Base-by-base conservation (phyloP, 2,888 invertebrate species). In the Exephanes ischioxanthus region DNA sequence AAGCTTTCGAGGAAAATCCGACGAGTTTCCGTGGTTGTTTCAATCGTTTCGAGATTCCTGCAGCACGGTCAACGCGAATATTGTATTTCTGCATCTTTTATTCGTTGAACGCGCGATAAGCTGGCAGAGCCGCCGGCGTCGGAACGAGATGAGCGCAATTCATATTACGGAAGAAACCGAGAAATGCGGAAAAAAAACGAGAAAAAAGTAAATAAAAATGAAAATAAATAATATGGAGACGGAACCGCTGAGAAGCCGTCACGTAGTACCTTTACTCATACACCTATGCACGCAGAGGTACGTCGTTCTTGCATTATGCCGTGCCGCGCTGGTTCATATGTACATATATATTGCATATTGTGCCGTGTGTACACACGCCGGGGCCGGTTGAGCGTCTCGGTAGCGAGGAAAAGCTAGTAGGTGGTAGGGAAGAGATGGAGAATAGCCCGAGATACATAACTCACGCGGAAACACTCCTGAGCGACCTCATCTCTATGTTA, bases 401-500 rank as follows among this genome's bases (percentile, higher is more conserved):
- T 53, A 53, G 70, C 22, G 70, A 58, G 79, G 66, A 61, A 79
- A 70, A 61, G 70, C 70, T 55, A 45, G 58, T 72, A 61, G 55
- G 61, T 48, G 68, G 66, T 63, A 6, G 66, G 22, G 55, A 82
- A 76, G 66, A 79, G 67, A 85, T 76, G 85, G 71, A 80, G 76
- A 83, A 80, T 85, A 76, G 76, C 79, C 75, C 68, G 70, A 55
- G 75, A 87, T 88, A 87, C 88, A 89, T 90, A 88, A 91, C 88
- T 89, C 88, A 88, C 87, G 81, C 81, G 88, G 88, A 88, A 90
- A 89, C 88, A 87, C 87, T 87, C 83, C 58, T 76, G 83, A 89
- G 86, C 89, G 86, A 90, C 85, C 91, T 90, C 91, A 87, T 91
- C 91, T 91, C 90, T 91, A 91, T 91, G 91, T 88, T 91, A 91